A percentile compares a stretch with the other conserved stretches of the same genome.
phyloP scores from a whole-genome alignment of 2,888 invertebrate genomes.

The Glaucopsyche alexis region DNA sequence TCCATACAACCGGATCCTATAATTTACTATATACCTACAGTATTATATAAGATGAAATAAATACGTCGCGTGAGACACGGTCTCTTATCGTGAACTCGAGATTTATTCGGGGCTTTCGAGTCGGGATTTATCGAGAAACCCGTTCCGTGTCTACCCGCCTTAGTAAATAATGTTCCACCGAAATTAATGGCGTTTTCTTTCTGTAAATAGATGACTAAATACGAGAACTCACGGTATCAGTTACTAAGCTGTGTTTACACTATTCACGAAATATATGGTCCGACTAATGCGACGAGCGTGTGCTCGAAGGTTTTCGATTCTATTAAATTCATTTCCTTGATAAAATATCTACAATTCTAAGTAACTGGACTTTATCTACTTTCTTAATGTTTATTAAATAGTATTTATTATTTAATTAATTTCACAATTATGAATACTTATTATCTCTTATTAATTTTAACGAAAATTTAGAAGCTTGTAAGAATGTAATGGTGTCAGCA shows the following conservation, averaged over 20 bases:
- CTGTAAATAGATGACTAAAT: conserved; percentile 79
- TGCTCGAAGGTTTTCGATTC: background rate
- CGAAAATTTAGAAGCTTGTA: background rate
- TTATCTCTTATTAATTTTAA: background rate
- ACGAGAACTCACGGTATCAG: conserved; percentile 68
- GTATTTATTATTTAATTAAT: too few species aligned
- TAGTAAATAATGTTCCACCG: conserved; percentile 73
- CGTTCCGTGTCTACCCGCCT: conserved; percentile 76
- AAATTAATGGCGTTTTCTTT: conserved; percentile 73
- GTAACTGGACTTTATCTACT: too few species aligned
- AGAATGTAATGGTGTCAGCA: conserved; percentile 17
- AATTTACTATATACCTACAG: conserved; percentile 3
- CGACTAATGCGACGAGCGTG: background rate
- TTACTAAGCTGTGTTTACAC: conserved; percentile 65
- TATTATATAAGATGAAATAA: conserved; percentile 55
- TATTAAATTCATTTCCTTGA: background rate
- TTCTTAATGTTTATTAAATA: too few species aligned
- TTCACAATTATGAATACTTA: background rate
- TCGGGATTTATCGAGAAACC: conserved; percentile 72
- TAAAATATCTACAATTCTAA: too few species aligned
- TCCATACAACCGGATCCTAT: background rate
- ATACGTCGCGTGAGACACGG: conserved; percentile 75
- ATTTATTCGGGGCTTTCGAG: conserved; percentile 74
- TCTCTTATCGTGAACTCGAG: conserved; percentile 76
- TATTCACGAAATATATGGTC: conserved; percentile 37